Evolutionary conservation across 2,797 vertebrate genomes (phyloP), one percentile per base, ranked within the genome.

Genomic region (Neostethus bicornis): DNA sequence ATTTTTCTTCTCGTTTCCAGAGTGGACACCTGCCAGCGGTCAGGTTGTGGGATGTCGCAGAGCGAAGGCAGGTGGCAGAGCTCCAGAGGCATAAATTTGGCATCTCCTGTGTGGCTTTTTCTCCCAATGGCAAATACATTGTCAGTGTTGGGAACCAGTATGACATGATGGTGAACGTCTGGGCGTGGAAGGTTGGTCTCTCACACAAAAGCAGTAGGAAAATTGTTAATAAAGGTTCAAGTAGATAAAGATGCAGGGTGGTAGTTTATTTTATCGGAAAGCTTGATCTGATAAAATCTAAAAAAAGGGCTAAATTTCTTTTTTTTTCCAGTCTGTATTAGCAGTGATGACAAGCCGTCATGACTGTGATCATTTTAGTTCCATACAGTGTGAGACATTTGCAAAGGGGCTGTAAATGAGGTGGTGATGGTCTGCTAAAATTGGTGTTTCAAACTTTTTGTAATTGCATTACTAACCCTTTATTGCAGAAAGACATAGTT

Each of bases 61-160:
- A 95, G 20, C 86, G 87, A 0, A 83, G 77, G 8, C 95, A 95
- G 80, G 94, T 98, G 84, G 92, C 93, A 0, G 94, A 95, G 81
- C 92, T 97, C 24, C 96, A 96, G 68, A 91, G 92, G 48, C 96
- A 98, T 79, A 96, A 96, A 75, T 96, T 95, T 0, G 93, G 95
- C 0, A 77, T 98, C 66, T 93, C 96, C 55, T 98, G 96, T 0
- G 95, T 97, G 82, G 93, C 94, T 9, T 96, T 98, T 75, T 96
- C 96, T 19, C 95, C 94, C 24, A 94, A 94, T 51, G 79, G 92
- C 87, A 97, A 96, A 85, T 94, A 96, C 87, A 93, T 98, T 0
- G 95, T 97, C 69, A 97, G 95, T 0, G 96, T 98, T 81, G 96
- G 96, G 1, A 97, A 96, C 87, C 96, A 98, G 75, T 93, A 97